Percentiles rank a stretch among this genome's conserved stretches.
Conservation (phyloP, 2,113 vertebrate species). For the Xiphophorus hellerii region DNA sequence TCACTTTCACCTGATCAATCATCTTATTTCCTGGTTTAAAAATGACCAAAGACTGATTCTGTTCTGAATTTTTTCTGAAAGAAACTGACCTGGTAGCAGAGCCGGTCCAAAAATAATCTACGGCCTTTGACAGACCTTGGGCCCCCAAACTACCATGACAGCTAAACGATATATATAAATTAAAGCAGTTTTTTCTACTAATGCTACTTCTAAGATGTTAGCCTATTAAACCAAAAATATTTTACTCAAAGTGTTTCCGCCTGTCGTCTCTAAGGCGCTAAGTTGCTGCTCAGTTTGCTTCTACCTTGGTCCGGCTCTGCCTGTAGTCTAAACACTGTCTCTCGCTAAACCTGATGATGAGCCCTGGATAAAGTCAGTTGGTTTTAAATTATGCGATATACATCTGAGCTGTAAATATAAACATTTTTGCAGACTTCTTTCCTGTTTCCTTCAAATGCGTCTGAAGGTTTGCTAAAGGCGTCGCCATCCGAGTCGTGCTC, state of each 20-base stretch:
- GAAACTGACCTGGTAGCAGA: slow-evolving; percentile 47
- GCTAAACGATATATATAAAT: background rate
- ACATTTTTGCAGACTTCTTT: slow-evolving; percentile 55
- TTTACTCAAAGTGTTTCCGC: background rate
- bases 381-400: slow-evolving; percentile 61
- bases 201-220: background rate
- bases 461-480: slow-evolving; percentile 72
- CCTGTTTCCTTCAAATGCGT: slow-evolving; percentile 54
- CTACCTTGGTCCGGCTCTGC: too few species aligned
- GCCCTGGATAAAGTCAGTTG: slow-evolving; percentile 58
- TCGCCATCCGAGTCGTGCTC: slow-evolving; percentile 69
- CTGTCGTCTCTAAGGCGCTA: background rate
- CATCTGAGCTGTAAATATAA: slow-evolving; percentile 73
- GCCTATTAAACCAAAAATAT: background rate
- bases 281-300: background rate
- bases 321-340: slow-evolving; percentile 74
- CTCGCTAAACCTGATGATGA: slow-evolving; percentile 62
- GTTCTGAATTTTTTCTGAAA: background rate
- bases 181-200: too few species aligned
- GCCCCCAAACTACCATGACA: background rate
- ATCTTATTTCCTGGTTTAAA: slow-evolving; percentile 44
- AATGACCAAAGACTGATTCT: slow-evolving; percentile 69
- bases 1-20: slow-evolving; percentile 67
- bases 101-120: background rate
- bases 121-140: background rate